These are phyloP conservation scores for Neocloeon triangulifer DNA, from an alignment of 1,140 invertebrate genomes.

Conservation along the genomic window DNA sequence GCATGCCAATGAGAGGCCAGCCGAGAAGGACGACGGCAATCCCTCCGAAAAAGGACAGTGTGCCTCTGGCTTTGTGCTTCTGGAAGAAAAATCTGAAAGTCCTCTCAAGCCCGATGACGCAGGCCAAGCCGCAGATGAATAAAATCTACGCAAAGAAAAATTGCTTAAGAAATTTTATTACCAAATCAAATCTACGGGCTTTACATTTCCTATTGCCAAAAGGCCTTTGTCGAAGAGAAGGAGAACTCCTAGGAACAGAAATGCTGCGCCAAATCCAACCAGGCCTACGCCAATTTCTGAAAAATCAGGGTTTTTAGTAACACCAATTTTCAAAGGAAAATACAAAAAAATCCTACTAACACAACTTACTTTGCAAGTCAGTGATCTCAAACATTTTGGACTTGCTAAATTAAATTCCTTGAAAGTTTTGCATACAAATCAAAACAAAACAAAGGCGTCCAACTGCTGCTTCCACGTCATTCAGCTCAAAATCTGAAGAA, in stretches of 20 bases:
- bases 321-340: neutral
- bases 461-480: too few species aligned
- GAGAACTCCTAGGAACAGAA: conserved; percentile 84
- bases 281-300: conserved; percentile 93
- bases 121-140: conserved; percentile 83
- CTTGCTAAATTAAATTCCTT: too few species aligned
- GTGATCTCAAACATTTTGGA: conserved; percentile 45
- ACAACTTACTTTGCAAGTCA: conserved; percentile 42
- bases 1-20: conserved; percentile 90
- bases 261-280: conserved; percentile 86
- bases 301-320: conserved; percentile 13
- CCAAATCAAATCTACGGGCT: conserved; percentile 10
- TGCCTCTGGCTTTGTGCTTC: conserved; percentile 84
- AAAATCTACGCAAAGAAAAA: conserved; percentile 44
- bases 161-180: conserved; percentile 2
- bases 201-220: conserved; percentile 95
- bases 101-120: conserved; percentile 88
- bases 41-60: conserved; percentile 81
- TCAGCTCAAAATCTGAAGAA: too few species aligned
- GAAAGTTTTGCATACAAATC: too few species aligned
- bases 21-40: conserved; percentile 86
- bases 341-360: conserved; percentile 2
- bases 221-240: conserved; percentile 95
- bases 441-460: too few species aligned
- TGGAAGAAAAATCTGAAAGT: conserved; percentile 98